Evolutionary conservation across 2,113 vertebrate genomes (phyloP).

Genomic region (Nothobranchius kuhntae): DNA sequence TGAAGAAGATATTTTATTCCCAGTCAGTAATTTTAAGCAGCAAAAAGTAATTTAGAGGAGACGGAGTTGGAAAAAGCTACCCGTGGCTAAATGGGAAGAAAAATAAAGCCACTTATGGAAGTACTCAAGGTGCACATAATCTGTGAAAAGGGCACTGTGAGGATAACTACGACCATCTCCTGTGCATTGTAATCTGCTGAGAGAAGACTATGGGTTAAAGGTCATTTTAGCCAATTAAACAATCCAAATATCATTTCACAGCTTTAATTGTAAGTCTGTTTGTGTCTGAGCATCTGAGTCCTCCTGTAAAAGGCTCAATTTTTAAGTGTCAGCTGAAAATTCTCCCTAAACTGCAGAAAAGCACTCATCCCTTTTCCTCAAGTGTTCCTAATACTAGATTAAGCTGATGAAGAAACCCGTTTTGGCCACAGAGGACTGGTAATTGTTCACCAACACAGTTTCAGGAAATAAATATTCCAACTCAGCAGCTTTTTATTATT

Average conservation of each 20-base stretch:
- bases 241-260: background rate
- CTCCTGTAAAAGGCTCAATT: too few species aligned
- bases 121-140: constrained; percentile 50
- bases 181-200: constrained; percentile 52
- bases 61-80: constrained; percentile 52
- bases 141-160: constrained; percentile 25
- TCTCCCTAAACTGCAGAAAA: background rate
- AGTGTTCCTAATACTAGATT: constrained; percentile 10
- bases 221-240: constrained; percentile 17
- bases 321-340: too few species aligned
- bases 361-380: constrained; percentile 1
- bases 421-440: constrained; percentile 1
- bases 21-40: constrained; percentile 51
- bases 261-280: too few species aligned
- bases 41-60: constrained; percentile 62
- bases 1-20: constrained; percentile 54
- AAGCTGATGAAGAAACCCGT: constrained; percentile 23
- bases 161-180: constrained; percentile 10
- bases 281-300: too few species aligned
- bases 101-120: constrained; percentile 71
- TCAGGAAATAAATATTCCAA: constrained; percentile 47
- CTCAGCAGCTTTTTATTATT: constrained; percentile 57
- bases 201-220: constrained; percentile 23
- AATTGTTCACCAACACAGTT: constrained; percentile 34
- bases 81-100: constrained; percentile 63